These are phyloP conservation scores for Amphibalanus amphitrite DNA, from an alignment of 1,140 invertebrate species.

Conservation along the genomic window DNA sequence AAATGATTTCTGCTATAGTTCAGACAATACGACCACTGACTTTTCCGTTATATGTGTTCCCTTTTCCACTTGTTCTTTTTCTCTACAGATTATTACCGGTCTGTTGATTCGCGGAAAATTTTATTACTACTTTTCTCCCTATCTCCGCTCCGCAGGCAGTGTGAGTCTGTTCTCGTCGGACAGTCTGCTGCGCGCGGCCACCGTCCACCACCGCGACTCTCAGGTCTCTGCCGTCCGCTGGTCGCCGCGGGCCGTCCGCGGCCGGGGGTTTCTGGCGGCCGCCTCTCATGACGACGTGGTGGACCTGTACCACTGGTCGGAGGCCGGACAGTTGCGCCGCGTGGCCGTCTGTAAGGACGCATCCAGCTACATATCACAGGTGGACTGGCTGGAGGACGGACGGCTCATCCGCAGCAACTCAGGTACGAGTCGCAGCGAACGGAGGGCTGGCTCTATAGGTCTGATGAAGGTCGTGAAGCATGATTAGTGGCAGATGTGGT, in stretches of 20 bases:
- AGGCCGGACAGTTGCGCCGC: conserved; percentile 11
- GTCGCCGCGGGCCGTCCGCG: conserved; percentile 12
- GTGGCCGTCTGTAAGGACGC: conserved; percentile 15
- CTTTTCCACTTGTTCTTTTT: too few relatives aligned
- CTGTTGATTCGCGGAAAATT: too few relatives aligned
- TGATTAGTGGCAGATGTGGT: too few relatives aligned
- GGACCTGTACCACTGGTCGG: conserved; percentile 16
- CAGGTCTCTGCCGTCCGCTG: conserved; percentile 16
- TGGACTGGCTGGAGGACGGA: conserved; percentile 15
- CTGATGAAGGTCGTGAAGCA: too few relatives aligned
- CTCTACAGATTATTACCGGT: too few relatives aligned
- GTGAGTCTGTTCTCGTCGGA: conserved; percentile 13
- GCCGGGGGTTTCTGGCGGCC: conserved; percentile 13
- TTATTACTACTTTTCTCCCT: too few relatives aligned
- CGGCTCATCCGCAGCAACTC: conserved; percentile 15
- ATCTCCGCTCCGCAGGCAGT: conserved; percentile 11
- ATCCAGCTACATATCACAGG: conserved; percentile 15
- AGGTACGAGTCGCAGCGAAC: conserved; percentile 6
- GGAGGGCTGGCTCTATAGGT: too few relatives aligned
- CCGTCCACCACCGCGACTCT: conserved; percentile 14
- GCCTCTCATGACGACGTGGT: conserved; percentile 16
- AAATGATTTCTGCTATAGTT: too few relatives aligned
- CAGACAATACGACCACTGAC: too few relatives aligned
- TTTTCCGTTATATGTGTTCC: conserved; percentile 7
- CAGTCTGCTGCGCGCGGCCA: conserved; percentile 10